phyloP scores from a whole-genome alignment of 2,888 invertebrate genomes.

The Limnephilus auricula region DNA sequence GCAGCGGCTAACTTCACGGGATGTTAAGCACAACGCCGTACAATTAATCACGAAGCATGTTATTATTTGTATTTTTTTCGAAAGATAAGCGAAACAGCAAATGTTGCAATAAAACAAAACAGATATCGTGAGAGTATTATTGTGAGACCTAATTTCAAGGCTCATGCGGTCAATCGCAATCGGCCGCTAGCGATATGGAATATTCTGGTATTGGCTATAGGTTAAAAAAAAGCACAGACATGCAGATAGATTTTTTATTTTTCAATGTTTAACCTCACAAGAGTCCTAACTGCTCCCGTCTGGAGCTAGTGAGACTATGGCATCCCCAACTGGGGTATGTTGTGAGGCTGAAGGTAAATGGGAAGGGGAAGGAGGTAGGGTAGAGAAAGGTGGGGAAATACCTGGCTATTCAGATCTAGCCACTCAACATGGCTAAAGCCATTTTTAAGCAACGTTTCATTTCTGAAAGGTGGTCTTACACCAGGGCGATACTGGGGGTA shows the following conservation, averaged over 20 bases:
- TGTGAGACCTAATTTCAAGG: conserved; percentile 60
- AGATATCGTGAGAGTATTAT: conserved; percentile 60
- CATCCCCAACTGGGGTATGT: no score
- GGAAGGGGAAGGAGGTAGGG: no score
- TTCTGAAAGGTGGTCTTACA: no score
- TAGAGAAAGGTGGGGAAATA: no score
- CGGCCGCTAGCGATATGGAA: conserved; percentile 13
- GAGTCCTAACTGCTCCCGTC: no score
- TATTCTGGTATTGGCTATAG: background rate
- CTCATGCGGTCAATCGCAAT: conserved; percentile 57
- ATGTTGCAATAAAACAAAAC: conserved; percentile 57
- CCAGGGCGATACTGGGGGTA: no score
- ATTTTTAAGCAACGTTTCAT: no score
- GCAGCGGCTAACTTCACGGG: conserved; percentile 48
- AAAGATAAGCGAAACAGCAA: conserved; percentile 39
- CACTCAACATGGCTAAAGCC: no score
- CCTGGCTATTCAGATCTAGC: no score
- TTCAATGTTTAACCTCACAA: no score
- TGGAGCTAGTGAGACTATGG: no score
- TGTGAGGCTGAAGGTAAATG: no score
- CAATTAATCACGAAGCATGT: conserved; percentile 50
- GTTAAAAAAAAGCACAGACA: background rate
- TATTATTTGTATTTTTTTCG: conserved; percentile 45
- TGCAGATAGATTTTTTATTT: background rate
- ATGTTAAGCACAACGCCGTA: conserved; percentile 6